Evolutionary conservation across 2,888 invertebrate genomes (phyloP).

Genomic region (Eupeodes luniger): DNA sequence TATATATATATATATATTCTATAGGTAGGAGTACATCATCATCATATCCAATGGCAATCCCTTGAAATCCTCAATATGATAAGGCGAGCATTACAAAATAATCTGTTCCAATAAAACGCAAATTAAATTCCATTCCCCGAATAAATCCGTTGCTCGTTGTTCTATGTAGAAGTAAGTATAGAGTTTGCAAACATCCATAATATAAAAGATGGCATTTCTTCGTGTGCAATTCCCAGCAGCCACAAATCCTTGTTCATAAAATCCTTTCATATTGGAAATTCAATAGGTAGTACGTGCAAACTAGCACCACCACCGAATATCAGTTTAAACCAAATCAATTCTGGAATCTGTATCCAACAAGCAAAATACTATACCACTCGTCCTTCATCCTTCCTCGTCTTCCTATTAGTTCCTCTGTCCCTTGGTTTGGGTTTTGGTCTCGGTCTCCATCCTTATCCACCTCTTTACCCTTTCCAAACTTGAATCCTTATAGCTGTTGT

Average conservation of each 20-base stretch:
- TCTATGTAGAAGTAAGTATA: background rate
- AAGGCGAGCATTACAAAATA: conserved; percentile 53
- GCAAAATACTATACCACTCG: background rate
- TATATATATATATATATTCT: too few relatives aligned
- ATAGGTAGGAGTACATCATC: background rate
- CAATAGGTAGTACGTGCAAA: conserved; percentile 64
- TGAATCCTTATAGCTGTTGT: conserved; percentile 20
- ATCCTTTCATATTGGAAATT: conserved; percentile 60
- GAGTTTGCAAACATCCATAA: conserved; percentile 11
- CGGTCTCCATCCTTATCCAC: background rate
- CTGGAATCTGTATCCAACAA: conserved; percentile 58
- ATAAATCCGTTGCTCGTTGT: conserved; percentile 2
- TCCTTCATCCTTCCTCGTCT: too few relatives aligned
- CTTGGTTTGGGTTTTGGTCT: too few relatives aligned
- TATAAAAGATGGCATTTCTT: conserved; percentile 32
- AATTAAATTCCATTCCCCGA: conserved; percentile 55
- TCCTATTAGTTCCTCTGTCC: background rate
- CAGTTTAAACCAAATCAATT: conserved; percentile 70
- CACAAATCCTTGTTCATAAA: conserved; percentile 57
- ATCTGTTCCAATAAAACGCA: conserved; percentile 55
- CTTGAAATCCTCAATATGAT: conserved; percentile 24
- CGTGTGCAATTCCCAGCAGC: conserved; percentile 55
- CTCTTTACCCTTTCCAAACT: background rate
- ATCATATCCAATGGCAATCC: background rate
- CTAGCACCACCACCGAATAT: conserved; percentile 62